Evolutionary conservation across 2,113 vertebrate genomes (phyloP).

Genomic region (Catagonus wagneri): DNA sequence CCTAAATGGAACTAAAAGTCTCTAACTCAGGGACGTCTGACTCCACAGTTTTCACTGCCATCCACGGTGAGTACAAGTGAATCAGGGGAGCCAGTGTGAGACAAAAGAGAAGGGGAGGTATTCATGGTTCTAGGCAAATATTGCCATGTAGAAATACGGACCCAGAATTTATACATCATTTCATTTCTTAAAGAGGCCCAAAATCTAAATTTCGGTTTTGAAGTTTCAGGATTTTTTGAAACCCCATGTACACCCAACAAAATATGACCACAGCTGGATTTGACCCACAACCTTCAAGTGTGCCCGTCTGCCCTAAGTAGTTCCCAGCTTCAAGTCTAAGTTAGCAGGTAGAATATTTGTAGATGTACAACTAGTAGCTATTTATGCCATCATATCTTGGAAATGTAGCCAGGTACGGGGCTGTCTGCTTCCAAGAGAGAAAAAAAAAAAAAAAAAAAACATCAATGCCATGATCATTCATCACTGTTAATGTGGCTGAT

Average conservation of each 20-base stretch:
- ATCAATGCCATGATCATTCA: conserved; percentile 60
- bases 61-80: not conserved
- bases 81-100: not conserved
- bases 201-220: not conserved
- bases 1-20: conserved; percentile 20
- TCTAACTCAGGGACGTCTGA: not conserved
- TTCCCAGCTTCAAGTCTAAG: conserved; percentile 22
- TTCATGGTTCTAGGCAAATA: not conserved
- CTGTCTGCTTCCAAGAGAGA: conserved; percentile 35
- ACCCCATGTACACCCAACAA: not conserved
- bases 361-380: conserved; percentile 21
- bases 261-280: not conserved
- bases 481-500: conserved; percentile 65
- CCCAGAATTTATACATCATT: not conserved
- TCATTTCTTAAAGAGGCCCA: not conserved
- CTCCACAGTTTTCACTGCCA: not conserved
- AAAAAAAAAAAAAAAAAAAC: not conserved
- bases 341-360: not conserved
- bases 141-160: not conserved
- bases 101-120: not conserved
- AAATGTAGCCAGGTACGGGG: conserved; percentile 43
- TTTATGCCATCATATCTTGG: conserved; percentile 53
- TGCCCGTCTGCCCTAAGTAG: not conserved
- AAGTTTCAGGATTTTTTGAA: conserved; percentile 48
- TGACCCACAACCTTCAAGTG: conserved; percentile 28